Base-by-base conservation (phyloP, 2,113 vertebrate genomes). In the Agapornis roseicollis region DNA sequence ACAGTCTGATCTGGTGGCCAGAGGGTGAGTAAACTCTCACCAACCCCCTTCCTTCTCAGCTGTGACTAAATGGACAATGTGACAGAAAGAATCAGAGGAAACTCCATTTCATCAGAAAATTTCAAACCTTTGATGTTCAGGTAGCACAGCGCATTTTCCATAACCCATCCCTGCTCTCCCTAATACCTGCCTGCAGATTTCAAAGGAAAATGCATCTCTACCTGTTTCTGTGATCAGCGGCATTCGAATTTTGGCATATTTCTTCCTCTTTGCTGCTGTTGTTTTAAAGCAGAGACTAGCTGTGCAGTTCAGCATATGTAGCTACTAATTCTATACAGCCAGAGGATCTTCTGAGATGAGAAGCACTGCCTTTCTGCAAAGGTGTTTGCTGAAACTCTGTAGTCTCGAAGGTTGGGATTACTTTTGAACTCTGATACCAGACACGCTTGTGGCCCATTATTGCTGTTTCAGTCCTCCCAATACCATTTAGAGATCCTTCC, bases 51-150 rank as follows among this genome's bases (percentile, higher is more conserved):
- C 49, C 58, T 74, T 93, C 92, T 81, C 80, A 85, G 39, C 37
- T 46, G 52, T 65, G 24, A 72, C 93, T 91, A 88, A 91, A 90
- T 61, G 92, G 95, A 88, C 88, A 92, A 73, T 47, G 76, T 85
- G 82, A 93, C n/a, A 84, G 85, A 94, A 77, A 88, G 93, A 97
- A 91, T 65, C 58, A 18, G 14, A 78, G 53, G 55, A 96, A 29
- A 90, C 39, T 93, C 85, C 74, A 61, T 96, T 96, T 97, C 76
- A 52, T 89, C 76, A 86, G 80, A 88, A 93, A 93, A 96, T 95
- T 88, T 96, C 80, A 96, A 96, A 94, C 39, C 46, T 87, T 80
- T 64, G 76, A 80, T 91, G 66, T 78, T 87, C 81, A 83, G 82
- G 81, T 87, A 95, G 80, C 55, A 80, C 76, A 80, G 78, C 81